phyloP scores from a whole-genome alignment of 2,113 vertebrate genomes.

The Tricholaema leucomelas region DNA sequence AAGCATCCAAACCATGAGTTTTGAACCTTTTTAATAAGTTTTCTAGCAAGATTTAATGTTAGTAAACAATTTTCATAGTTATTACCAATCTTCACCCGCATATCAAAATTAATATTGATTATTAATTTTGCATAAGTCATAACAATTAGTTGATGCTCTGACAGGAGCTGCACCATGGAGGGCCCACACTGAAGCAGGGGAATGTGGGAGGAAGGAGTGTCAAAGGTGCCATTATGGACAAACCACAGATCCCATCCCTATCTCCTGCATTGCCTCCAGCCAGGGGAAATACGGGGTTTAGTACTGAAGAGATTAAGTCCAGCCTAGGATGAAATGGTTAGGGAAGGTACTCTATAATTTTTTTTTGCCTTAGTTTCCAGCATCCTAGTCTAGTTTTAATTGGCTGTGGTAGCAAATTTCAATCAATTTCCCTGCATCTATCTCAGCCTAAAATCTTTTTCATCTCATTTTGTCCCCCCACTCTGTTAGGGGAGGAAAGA shows the following conservation, averaged over 20 bases:
- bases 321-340: background rate
- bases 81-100: no score
- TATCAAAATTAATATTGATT: no score
- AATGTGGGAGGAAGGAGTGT: rapidly evolving
- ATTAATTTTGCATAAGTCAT: no score
- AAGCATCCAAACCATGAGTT: no score
- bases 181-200: background rate
- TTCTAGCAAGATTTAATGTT: no score
- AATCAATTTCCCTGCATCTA: background rate
- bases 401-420: background rate
- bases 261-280: rapidly evolving
- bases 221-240: background rate
- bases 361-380: background rate
- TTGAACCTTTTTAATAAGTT: no score
- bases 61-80: no score
- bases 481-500: no score
- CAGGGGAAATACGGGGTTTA: rapidly evolving
- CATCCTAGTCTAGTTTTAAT: background rate
- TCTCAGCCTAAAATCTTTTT: background rate
- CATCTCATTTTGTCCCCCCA: background rate
- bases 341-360: background rate
- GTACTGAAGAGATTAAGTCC: no score
- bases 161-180: background rate
- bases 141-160: no score
- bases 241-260: no score